Evolutionary conservation across 2,113 vertebrate genomes (phyloP), one percentile per base, ranked within the genome.

Genomic region (Percina caprodes): DNA sequence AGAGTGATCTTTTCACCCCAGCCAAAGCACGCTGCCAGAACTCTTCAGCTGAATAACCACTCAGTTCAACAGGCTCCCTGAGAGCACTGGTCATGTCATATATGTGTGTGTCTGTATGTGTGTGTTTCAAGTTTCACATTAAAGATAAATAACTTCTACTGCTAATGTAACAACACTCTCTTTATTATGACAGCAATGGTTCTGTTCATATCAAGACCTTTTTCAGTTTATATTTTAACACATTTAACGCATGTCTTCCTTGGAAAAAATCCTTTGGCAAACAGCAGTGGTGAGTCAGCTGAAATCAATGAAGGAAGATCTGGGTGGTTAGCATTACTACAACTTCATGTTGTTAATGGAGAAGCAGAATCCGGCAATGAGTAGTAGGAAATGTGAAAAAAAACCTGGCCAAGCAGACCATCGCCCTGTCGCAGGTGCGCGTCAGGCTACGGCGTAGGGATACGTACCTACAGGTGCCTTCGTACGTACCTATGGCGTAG

Each of bases 1-100:
- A 82, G 78, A 87, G 86, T 84, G 85, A 86, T 88, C 85, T 69
- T 77, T 86, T 88, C 85, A 84, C 88, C 88, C 69, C 55, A 89
- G 91, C 86, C 88, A 87, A 89, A 75, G 70, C 79, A 70, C 46
- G 18, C 82, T 89, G 90, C 88, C 86, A 88, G 48, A 82, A 46
- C 79, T 85, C 85, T 80, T 89, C 76, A 88, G 66, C 88, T 81
- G 83, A 90, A 85, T 90, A 80, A 83, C 84, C 83, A 63, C 75
- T 86, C 82, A 72, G 81, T 77, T 86, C 79, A 88, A 84, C 85
- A 85, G 79, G 72, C 72, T 89, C 80, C 58, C 71, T 45, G 46
- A 69, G 84, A 84, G 81, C 68, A 58, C 82, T 61, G 56, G 19
- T 84, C 39, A 26, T 30, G 9, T 39, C 9, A 42, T 42, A 42